Percentiles rank a stretch among this genome's conserved stretches.
These are phyloP conservation scores for Lipophrys pholis DNA, from an alignment of 2,113 vertebrate genomes.

Conservation along the genomic window DNA sequence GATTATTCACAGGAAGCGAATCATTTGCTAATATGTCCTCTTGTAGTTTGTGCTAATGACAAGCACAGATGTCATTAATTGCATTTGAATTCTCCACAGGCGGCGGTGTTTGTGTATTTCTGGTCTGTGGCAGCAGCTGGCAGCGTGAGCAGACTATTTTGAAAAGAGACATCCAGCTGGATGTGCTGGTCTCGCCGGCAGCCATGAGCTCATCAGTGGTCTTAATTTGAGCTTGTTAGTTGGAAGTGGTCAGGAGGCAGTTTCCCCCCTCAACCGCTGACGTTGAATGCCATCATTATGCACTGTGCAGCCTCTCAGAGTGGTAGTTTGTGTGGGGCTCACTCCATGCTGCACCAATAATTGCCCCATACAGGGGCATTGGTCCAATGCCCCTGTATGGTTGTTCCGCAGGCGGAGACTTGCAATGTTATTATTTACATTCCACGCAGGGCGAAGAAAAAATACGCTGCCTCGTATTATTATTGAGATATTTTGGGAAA, in stretches of 20 bases:
- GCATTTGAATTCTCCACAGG: no score
- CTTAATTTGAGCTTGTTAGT: slow-evolving; percentile 73
- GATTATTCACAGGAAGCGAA: no score
- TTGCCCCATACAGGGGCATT: no score
- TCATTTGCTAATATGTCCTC: no score
- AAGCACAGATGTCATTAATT: no score
- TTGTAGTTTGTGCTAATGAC: no score
- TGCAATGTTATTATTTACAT: slow-evolving; percentile 74
- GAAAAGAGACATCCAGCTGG: slow-evolving; percentile 36
- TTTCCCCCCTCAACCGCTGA: slow-evolving; percentile 71
- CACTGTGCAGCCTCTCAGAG: slow-evolving; percentile 52
- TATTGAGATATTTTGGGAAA: slow-evolving; percentile 31
- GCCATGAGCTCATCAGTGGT: slow-evolving; percentile 61
- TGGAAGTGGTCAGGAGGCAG: slow-evolving; percentile 77
- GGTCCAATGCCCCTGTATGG: slow-evolving; percentile 77
- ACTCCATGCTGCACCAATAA: slow-evolving; percentile 25
- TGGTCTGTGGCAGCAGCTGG: not conserved
- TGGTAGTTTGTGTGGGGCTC: slow-evolving; percentile 72
- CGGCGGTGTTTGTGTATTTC: not conserved
- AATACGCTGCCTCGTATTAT: slow-evolving; percentile 25
- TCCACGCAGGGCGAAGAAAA: slow-evolving; percentile 19
- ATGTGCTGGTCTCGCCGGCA: slow-evolving; percentile 43
- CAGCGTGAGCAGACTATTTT: slow-evolving; percentile 47
- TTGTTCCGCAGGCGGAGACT: slow-evolving; percentile 69
- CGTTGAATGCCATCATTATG: slow-evolving; percentile 79